phyloP scores from a whole-genome alignment of 2,888 invertebrate species.

The Scrobipalpa costella region DNA sequence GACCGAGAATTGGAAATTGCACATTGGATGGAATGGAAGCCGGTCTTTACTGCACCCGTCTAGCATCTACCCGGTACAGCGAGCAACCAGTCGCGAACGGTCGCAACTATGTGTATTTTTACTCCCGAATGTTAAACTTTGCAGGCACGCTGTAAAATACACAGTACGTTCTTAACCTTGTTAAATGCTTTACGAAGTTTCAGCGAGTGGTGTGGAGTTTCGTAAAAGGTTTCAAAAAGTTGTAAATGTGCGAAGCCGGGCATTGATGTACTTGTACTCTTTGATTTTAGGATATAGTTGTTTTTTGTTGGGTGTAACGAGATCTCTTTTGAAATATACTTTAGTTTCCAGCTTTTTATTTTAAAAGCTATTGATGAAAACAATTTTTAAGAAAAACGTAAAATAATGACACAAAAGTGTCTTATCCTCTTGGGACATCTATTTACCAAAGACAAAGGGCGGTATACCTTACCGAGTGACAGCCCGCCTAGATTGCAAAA shows the following conservation, averaged over 20 bases:
- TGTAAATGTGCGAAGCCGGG: constrained; percentile 2
- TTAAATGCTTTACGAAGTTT: constrained; percentile 17
- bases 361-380: constrained; percentile 1
- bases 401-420: constrained; percentile 17
- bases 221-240: constrained; percentile 18
- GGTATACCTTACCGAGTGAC: constrained; percentile 17
- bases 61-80: constrained; percentile 43
- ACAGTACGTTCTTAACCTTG: constrained; percentile 15
- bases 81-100: constrained; percentile 45
- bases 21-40: constrained; percentile 40
- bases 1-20: constrained; percentile 36
- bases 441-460: constrained; percentile 21
- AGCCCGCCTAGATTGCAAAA: constrained; percentile 17
- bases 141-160: constrained; percentile 15
- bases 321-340: background rate
- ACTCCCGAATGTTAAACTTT: constrained; percentile 16
- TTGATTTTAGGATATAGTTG: background rate
- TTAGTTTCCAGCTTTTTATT: too few species aligned
- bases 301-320: background rate
- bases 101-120: constrained; percentile 29
- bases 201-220: constrained; percentile 11
- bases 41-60: constrained; percentile 45
- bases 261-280: background rate
- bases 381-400: background rate
- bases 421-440: constrained; percentile 13